These are phyloP conservation scores for Euzophera pinguis DNA, from an alignment of 2,888 invertebrate genomes.

Conservation along the genomic window DNA sequence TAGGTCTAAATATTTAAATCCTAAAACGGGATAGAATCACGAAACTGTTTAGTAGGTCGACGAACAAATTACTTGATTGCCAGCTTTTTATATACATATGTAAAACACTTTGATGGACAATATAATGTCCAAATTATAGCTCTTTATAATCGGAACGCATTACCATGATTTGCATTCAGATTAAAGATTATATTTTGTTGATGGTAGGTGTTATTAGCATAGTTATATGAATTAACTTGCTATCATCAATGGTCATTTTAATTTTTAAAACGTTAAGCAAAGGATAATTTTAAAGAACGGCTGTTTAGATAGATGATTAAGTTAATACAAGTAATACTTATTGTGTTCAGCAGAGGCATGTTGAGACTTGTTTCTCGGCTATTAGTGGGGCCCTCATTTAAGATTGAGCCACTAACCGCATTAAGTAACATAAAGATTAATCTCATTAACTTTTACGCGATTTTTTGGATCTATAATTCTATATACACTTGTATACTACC, in stretches of 20 bases:
- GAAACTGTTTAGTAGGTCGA: constrained; percentile 72
- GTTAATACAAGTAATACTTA: constrained; percentile 41
- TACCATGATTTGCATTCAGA: constrained; percentile 78
- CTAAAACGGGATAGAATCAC: constrained; percentile 61
- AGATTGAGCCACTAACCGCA: constrained; percentile 12
- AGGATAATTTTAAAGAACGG: constrained; percentile 55
- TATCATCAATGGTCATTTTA: constrained; percentile 71
- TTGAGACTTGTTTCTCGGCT: constrained; percentile 3
- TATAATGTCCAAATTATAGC: constrained; percentile 78
- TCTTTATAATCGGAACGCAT: constrained; percentile 76
- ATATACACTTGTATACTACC: too few species aligned
- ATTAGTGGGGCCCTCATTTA: constrained; percentile 10
- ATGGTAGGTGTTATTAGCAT: constrained; percentile 76
- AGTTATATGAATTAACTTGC: constrained; percentile 74
- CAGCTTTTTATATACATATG: constrained; percentile 73
- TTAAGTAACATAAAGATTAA: constrained; percentile 4
- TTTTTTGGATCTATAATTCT: background rate
- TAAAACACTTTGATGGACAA: constrained; percentile 78
- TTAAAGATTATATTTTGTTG: constrained; percentile 77
- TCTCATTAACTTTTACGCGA: constrained; percentile 5
- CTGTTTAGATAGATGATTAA: constrained; percentile 48
- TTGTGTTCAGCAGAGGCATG: constrained; percentile 10
- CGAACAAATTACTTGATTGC: constrained; percentile 76
- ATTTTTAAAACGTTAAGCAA: constrained; percentile 65
- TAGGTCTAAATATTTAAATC: constrained; percentile 41